A percentile compares a stretch with the other conserved stretches of the same genome.
Conservation (phyloP, 2,113 vertebrate genomes). For the Arizona elegans region DNA sequence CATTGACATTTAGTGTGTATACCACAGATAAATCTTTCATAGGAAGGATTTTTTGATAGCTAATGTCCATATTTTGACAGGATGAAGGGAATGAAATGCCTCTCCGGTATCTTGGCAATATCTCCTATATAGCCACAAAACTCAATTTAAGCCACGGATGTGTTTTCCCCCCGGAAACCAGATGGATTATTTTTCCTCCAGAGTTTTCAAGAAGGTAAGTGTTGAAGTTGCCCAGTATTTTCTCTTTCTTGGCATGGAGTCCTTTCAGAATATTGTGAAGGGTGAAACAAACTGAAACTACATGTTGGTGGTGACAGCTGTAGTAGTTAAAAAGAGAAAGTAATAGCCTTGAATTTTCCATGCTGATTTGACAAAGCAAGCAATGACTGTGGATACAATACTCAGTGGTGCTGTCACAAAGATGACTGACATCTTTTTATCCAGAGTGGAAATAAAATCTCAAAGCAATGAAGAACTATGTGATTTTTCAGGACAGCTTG, state of each 20-base stretch:
- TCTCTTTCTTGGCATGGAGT: constrained; percentile 32
- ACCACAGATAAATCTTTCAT: constrained; percentile 32
- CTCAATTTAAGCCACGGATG: constrained; percentile 37
- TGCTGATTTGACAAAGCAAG: constrained; percentile 50
- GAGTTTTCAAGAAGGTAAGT: constrained; percentile 40
- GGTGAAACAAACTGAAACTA: constrained; percentile 19
- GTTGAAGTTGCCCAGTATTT: constrained; percentile 19
- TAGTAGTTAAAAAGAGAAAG: constrained; percentile 42
- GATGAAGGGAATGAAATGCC: constrained; percentile 23
- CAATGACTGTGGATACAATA: constrained; percentile 50
- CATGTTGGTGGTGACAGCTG: background rate
- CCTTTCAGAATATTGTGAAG: constrained; percentile 39
- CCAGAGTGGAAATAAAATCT: constrained; percentile 61
- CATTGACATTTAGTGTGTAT: constrained; percentile 23
- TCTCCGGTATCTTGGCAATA: constrained; percentile 31
- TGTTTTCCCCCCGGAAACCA: constrained; percentile 36
- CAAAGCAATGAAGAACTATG: constrained; percentile 44
- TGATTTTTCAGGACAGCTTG: constrained; percentile 43
- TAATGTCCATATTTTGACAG: constrained; percentile 25
- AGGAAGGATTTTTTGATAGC: constrained; percentile 16
- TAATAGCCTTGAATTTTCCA: constrained; percentile 58
- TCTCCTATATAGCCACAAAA: constrained; percentile 49
- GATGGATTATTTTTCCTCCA: constrained; percentile 37
- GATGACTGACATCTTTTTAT: constrained; percentile 58
- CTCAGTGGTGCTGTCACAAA: constrained; percentile 43